Conservation (phyloP, 2,797 vertebrate species). For the Dicrostonyx torquatus region DNA sequence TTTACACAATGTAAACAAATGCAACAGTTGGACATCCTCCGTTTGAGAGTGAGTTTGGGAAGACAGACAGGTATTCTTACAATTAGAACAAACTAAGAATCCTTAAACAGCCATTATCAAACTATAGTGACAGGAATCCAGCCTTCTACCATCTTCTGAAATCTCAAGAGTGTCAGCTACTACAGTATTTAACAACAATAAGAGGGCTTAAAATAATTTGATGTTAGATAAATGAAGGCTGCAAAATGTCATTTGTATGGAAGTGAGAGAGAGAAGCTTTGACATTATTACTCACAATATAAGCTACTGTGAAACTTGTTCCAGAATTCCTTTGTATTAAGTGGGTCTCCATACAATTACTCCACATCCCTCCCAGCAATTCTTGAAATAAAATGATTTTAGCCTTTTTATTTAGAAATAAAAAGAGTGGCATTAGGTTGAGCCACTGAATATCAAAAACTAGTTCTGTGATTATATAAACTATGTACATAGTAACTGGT, state of each 20-base stretch:
- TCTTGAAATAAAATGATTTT: neutral
- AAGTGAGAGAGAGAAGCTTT: neutral
- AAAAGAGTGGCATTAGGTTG: fast-evolving
- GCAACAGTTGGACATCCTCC: neutral
- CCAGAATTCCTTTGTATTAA: neutral
- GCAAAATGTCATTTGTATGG: neutral
- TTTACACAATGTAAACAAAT: neutral
- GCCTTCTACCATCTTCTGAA: neutral
- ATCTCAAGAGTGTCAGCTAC: neutral
- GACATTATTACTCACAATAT: neutral
- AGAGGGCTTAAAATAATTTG: neutral
- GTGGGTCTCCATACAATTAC: neutral
- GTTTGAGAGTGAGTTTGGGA: no score
- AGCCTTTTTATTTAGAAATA: neutral
- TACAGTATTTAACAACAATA: neutral
- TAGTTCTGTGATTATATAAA: neutral
- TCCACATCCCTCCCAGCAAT: no score
- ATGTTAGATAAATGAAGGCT: neutral
- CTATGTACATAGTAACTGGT: neutral
- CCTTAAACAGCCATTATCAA: neutral
- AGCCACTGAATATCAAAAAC: neutral
- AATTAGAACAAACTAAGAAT: neutral
- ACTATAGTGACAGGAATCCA: neutral
- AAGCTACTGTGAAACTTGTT: neutral
- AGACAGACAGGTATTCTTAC: neutral